These are phyloP conservation scores for Philopedon plagiatum DNA, from an alignment of 2,888 invertebrate genomes.

Conservation along the genomic window DNA sequence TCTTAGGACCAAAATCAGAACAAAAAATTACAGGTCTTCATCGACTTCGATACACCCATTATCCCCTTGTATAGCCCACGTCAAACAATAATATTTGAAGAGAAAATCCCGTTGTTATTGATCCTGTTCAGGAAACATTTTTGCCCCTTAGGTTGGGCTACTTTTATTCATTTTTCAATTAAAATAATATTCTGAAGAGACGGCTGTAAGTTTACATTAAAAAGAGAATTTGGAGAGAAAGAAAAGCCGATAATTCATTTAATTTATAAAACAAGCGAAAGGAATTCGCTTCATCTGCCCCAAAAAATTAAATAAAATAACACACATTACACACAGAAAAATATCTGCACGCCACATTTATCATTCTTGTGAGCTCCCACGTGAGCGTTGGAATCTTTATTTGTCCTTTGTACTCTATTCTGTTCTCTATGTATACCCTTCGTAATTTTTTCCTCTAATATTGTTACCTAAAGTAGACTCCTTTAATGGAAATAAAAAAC, in stretches of 20 bases:
- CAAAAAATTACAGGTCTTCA: neutral
- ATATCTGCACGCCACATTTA: slow-evolving; percentile 1
- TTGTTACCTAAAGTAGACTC: neutral
- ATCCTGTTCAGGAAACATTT: neutral
- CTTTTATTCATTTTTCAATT: neutral
- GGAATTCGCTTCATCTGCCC: neutral
- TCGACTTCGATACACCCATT: neutral
- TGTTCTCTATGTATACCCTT: neutral
- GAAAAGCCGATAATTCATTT: neutral
- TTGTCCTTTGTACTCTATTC: neutral
- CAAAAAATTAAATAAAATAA: slow-evolving; percentile 2
- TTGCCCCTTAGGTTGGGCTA: neutral
- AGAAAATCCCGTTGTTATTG: neutral
- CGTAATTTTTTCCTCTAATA: neutral
- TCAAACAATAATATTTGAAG: neutral
- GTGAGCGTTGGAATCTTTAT: neutral
- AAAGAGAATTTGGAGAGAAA: neutral
- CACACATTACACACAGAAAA: neutral
- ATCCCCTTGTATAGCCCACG: neutral
- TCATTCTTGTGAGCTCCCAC: neutral
- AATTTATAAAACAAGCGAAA: neutral
- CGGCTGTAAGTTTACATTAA: neutral
- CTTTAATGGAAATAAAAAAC: neutral
- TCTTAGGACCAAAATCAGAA: neutral
- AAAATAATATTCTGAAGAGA: neutral